Base-by-base conservation (phyloP, 2,797 vertebrate species). In the Oreonectes daqikongensis region DNA sequence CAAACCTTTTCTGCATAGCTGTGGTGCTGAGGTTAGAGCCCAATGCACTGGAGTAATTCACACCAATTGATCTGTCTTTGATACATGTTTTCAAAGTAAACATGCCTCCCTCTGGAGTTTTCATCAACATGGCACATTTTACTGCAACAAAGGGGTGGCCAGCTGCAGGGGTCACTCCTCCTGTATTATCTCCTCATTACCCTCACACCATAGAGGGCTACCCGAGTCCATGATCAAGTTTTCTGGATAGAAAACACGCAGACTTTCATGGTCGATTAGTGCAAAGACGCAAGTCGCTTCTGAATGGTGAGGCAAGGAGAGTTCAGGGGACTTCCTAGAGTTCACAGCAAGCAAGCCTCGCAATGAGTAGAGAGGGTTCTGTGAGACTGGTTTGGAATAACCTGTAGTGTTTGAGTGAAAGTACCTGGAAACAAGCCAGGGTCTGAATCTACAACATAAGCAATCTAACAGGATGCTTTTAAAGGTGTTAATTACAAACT, bases 301-400 rank as follows among this genome's bases (percentile, higher is more conserved):
- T 65, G 79, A 74, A 84, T 82, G 60, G 63, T 73, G 79, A 79
- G 81, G 82, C 81, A 79, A 72, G 77, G 59, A 85, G 85, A 90
- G 91, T 88, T 91, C 85, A 87, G 88, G 92, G 92, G 88, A 92
- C 90, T 94, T 93, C 91, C 92, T 92, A 91, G 87, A 90, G 90
- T 91, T 92, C 90, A 90, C 72, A 24, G 63, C 59, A 66, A 89
- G 83, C 76, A 50, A 69, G 71, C 50, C 73, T 69, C 35, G 61
- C 46, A 57, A 9, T 53, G 71, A 78, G 67, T 38, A 38, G 42
- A 80, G 69, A 40, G 80, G 78, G 85, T 84, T 76, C 69, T 82
- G 69, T 81, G 69, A 78, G 69, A 83, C 83, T 82, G 18, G 64
- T 79, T 73, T 77, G 78, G 79, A 86, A 86, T 67, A 86, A 88